Percentiles rank a stretch among this genome's conserved stretches.
These are phyloP conservation scores for Manis crassicaudata DNA, from an alignment of 2,797 vertebrate species.

Conservation along the genomic window DNA sequence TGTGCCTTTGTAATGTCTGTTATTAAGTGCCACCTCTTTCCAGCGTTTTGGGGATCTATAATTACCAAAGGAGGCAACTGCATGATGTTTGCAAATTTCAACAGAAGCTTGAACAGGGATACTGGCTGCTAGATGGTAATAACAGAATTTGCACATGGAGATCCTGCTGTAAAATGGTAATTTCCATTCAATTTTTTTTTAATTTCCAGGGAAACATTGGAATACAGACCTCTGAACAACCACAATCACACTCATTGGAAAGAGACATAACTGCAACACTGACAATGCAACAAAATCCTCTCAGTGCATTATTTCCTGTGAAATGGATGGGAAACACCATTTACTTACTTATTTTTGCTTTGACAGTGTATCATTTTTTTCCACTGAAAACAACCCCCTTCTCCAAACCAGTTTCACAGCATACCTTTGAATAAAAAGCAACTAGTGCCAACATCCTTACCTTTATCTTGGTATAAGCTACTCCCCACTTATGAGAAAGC, in stretches of 20 bases:
- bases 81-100: conserved; percentile 42
- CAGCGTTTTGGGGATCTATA: conserved; percentile 29
- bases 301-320: not conserved
- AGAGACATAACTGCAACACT: not conserved
- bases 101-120: conserved; percentile 46
- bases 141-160: conserved; percentile 37
- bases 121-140: not conserved
- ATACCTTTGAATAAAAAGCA: not conserved
- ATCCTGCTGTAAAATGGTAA: conserved; percentile 48
- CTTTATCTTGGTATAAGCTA: not conserved
- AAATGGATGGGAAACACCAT: not conserved
- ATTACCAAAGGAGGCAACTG: conserved; percentile 44
- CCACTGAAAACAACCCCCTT: not conserved
- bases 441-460: not conserved
- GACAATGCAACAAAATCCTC: not conserved
- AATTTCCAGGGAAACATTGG: conserved; percentile 55
- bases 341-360: not conserved
- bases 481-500: not conserved
- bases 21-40: conserved; percentile 52
- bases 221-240: conserved; percentile 34
- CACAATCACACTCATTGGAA: not conserved
- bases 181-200: conserved; percentile 60
- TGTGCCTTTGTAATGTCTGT: not conserved
- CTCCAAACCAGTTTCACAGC: not conserved
- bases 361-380: not conserved